Base-by-base conservation (phyloP, 1,140 invertebrate species). In the Aphidius gifuensis region DNA sequence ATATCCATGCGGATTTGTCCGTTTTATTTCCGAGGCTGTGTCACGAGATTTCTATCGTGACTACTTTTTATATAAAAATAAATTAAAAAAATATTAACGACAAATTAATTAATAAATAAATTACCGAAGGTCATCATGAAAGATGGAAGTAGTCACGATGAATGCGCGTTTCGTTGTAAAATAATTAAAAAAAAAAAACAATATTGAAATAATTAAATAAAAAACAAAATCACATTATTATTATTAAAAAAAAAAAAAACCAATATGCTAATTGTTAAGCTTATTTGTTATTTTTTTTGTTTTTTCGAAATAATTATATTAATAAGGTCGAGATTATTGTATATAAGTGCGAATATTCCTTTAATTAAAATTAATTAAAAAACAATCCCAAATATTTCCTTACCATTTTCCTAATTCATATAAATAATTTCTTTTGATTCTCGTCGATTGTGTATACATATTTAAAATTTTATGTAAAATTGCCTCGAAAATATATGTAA, bases 261-360 rank as follows among this genome's bases (percentile, higher is more conserved):
- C 2, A 32, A 32, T 32, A 32, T 32, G 23, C 4, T 32, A 32
- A 32, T 32, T 16, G 16, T 3, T 32, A 32, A 32, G 16, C 16
- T 32, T 32, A 32, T 32, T 32, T 32, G 23, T 32, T 32, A 32
- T 66, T 66, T 70, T 71, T 71, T 70, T 68, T 68, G 66, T 72
- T 74, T 71, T 71, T 72, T 73, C 59, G 64, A 71, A 68, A 32
- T 32, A 44, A 74, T 70, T 32, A 32, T 69, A 72, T 55, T 67
- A 69, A 69, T 73, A 73, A 71, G 50, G 38, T 11, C 50, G 50
- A 53, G 50, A 53, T 38, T 55, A 55, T 55, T 55, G 53, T 55
- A 55, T 43, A 55, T 55, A 55, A 55, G 23, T 32, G 23, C 23
- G 23, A 32, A 32, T 32, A 32, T 32, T 32, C 23, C 23, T 32